These are phyloP conservation scores for Catharus fuscescens DNA, from an alignment of 2,113 vertebrate species.

Conservation along the genomic window DNA sequence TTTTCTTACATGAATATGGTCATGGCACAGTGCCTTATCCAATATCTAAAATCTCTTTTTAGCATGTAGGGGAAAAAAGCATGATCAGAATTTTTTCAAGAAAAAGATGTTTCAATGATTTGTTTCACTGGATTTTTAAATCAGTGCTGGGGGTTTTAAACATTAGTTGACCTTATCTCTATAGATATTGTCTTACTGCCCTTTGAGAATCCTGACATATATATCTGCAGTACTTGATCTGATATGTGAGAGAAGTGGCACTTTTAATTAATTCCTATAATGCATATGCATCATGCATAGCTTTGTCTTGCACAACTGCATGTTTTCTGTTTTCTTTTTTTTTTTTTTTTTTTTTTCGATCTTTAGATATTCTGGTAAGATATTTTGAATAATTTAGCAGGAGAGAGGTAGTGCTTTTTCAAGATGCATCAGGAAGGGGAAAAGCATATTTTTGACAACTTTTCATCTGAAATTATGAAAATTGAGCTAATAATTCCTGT, in stretches of 20 bases:
- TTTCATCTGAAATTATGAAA: constrained; percentile 32
- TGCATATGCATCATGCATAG: neutral
- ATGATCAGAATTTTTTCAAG: neutral
- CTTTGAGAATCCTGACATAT: neutral
- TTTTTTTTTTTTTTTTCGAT: neutral
- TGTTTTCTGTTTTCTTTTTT: rapidly evolving
- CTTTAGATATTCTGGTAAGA: neutral
- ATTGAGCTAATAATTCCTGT: neutral
- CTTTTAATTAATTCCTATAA: neutral
- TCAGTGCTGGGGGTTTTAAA: neutral
- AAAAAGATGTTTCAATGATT: neutral
- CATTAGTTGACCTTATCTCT: neutral
- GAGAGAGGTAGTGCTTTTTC: neutral
- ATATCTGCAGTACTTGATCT: neutral
- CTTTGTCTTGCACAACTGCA: neutral
- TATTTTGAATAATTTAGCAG: neutral
- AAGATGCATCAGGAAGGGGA: neutral
- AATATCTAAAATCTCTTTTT: neutral
- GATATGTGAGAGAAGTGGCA: neutral
- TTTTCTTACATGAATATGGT: neutral
- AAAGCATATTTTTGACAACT: neutral
- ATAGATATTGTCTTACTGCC: neutral
- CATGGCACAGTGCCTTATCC: neutral
- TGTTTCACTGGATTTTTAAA: neutral
- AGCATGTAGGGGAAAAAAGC: neutral